Base-by-base conservation (phyloP, 2,113 vertebrate species). In the Nibea albiflora region DNA sequence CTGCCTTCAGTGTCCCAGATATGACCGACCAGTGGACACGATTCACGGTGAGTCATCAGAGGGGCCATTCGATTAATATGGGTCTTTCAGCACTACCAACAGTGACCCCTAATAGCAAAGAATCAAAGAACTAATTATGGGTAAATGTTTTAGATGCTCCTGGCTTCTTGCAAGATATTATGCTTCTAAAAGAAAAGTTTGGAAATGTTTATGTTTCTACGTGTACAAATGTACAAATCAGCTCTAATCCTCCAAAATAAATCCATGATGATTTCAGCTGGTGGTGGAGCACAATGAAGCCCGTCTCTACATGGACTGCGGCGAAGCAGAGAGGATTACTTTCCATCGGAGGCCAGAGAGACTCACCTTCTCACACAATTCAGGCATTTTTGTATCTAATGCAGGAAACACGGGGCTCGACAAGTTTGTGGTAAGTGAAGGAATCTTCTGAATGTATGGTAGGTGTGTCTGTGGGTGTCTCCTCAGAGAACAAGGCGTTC, bases 361-460 rank as follows among this genome's bases (percentile, higher is more conserved):
- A 44, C 92, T 99, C 85, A 88, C 72, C 15, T 98, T 99, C 61
- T 95, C 97, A 65, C 93, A 93, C 79, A 96, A 96, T 46, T 97
- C 97, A 0, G 98, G 97, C n/a, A 93, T 99, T 93, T 99, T 99
- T 75, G 95, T 99, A 4, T 96, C 96, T 42, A 99, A 96, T 11
- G 98, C 97, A 0, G 98, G 98, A 82, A 96, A 94, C 73, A 96
- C 96, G 0, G 96, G 96, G 12, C 65, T 98, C 52, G 95, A 97
- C 50, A 96, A 92, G 89, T 99, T 99, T 92, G 96, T 95, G 56
- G 98, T 99, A 88, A 97, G 97, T 95, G 7, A 28, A 73, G 15
- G 62, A 64, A 44, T 61, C 24, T 5, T 20, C 11, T 17, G 17
- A 66, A 58, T 35, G 35, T 46, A 46, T 12, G 4, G 44, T 39